These are phyloP conservation scores for Engraulis encrasicolus DNA, from an alignment of 2,113 vertebrate genomes.

Conservation along the genomic window DNA sequence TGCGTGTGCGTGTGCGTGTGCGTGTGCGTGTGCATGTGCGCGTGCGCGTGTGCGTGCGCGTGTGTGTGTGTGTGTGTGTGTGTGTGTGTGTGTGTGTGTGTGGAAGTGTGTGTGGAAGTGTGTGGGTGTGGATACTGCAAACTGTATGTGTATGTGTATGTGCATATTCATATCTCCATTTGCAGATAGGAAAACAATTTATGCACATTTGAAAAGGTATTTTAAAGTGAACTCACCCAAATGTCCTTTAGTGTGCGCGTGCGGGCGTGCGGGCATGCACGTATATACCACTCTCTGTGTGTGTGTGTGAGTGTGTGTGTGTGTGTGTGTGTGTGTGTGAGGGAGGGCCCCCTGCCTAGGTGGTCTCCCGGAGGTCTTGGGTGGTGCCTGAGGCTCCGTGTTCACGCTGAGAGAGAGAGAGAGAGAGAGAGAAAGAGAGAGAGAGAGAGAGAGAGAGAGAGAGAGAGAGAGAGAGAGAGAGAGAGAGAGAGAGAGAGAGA, in stretches of 20 bases:
- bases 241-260: background rate
- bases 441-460: too few species aligned
- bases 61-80: background rate
- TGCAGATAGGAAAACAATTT: background rate
- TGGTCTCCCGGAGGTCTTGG: background rate
- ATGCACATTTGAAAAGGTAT: background rate
- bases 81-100: background rate
- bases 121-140: background rate
- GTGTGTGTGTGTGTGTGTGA: background rate
- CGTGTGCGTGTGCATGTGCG: background rate
- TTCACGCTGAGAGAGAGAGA: background rate
- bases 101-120: background rate
- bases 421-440: too few species aligned
- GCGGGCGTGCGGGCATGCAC: background rate
- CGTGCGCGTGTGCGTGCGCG: background rate
- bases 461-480: too few species aligned
- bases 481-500: too few species aligned
- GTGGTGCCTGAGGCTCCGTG: background rate
- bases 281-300: too few species aligned
- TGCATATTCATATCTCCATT: background rate
- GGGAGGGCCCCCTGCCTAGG: background rate
- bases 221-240: background rate
- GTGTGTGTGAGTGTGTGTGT: background rate
- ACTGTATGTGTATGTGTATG: background rate
- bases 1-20: background rate